These are phyloP conservation scores for Vireo griseus DNA, from an alignment of 2,797 vertebrate species.

Conservation along the genomic window DNA sequence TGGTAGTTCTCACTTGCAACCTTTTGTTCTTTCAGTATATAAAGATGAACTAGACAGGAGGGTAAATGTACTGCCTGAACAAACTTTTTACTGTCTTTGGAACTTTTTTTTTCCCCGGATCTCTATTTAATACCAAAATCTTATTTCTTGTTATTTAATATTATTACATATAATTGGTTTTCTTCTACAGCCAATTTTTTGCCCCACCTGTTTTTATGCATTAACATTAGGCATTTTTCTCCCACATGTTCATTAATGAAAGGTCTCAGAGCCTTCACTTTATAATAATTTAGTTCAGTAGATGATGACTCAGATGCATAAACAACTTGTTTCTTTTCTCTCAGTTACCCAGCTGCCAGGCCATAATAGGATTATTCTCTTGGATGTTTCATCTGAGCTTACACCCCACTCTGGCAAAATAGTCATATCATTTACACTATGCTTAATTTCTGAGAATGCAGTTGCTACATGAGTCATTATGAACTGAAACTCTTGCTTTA, in stretches of 20 bases:
- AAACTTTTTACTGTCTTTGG: neutral
- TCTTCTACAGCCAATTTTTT: neutral
- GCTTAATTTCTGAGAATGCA: slow-evolving; percentile 19
- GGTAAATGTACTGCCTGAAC: neutral
- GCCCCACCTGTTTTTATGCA: neutral
- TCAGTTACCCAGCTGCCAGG: slow-evolving; percentile 12
- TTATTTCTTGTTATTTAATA: neutral
- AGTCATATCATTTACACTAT: neutral
- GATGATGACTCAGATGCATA: slow-evolving; percentile 36
- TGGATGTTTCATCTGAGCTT: slow-evolving; percentile 31
- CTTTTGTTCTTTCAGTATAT: neutral
- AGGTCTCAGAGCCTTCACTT: neutral
- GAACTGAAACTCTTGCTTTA: slow-evolving; percentile 22
- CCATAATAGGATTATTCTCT: slow-evolving; percentile 12
- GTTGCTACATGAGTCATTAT: slow-evolving; percentile 23
- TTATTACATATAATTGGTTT: neutral
- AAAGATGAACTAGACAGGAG: neutral
- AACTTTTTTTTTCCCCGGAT: neutral
- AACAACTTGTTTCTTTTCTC: slow-evolving; percentile 29
- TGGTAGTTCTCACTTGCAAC: neutral
- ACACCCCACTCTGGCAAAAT: neutral
- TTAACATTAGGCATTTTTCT: neutral
- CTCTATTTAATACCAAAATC: neutral
- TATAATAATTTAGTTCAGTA: slow-evolving; percentile 16
- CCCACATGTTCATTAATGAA: neutral